Conservation (phyloP, 53 echinoderm and acorn worm genomes). For the Apostichopus leukothele region DNA sequence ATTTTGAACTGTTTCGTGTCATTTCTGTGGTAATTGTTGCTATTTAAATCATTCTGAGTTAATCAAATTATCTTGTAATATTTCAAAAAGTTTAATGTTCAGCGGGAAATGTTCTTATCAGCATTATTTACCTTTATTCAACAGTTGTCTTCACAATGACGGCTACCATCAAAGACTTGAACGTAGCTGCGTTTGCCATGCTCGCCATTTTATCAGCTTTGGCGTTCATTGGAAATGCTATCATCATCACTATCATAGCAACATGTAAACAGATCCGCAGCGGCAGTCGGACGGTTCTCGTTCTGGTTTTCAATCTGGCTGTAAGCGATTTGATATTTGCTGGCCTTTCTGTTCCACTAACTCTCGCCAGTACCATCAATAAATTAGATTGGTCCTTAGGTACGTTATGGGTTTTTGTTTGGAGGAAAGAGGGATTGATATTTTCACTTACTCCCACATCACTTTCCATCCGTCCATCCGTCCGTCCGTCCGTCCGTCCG, state of each 20-base stretch:
- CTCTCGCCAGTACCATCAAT: constrained; percentile 45
- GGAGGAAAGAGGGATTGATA: too few species aligned
- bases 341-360: constrained; percentile 58
- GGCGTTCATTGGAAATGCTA: constrained; percentile 48
- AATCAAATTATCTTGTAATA: too few species aligned
- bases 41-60: too few species aligned
- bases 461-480: neutral
- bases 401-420: constrained; percentile 17
- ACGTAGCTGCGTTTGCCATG: constrained; percentile 3
- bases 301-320: constrained; percentile 56
- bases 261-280: neutral
- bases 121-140: too few species aligned
- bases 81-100: too few species aligned
- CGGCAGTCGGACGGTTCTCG: constrained; percentile 22
- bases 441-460: too few species aligned
- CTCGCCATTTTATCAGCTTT: constrained; percentile 11
- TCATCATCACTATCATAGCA: constrained; percentile 27
- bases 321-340: constrained; percentile 54
- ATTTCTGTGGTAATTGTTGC: too few species aligned
- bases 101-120: too few species aligned
- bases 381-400: constrained; percentile 54
- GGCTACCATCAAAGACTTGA: neutral
- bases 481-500: too few species aligned
- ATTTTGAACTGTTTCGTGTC: too few species aligned
- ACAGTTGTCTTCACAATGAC: constrained; percentile 31